Evolutionary conservation across 2,888 invertebrate genomes (phyloP).

Genomic region (Baronia brevicornis): DNA sequence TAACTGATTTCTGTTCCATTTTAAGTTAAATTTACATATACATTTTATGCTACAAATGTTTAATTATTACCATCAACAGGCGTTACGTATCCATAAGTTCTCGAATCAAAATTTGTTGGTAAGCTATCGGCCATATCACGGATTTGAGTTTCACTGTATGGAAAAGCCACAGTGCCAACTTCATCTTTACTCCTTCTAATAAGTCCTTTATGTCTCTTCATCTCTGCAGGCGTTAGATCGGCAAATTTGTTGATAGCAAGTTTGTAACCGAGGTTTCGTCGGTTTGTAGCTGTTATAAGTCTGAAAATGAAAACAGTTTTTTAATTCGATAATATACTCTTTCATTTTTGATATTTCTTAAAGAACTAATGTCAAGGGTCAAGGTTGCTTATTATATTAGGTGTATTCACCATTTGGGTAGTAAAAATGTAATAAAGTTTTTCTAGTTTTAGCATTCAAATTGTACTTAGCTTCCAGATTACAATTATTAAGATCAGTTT

Average conservation of each 20-base stretch:
- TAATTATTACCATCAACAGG: constrained; percentile 39
- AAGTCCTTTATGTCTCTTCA: constrained; percentile 35
- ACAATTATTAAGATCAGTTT: no score
- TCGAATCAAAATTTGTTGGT: constrained; percentile 42
- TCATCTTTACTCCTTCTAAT: constrained; percentile 30
- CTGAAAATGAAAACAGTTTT: constrained; percentile 22
- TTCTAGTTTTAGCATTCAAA: no score
- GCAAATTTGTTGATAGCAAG: constrained; percentile 47
- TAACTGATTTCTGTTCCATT: not conserved
- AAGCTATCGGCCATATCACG: constrained; percentile 24
- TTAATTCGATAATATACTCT: not conserved
- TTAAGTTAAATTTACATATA: not conserved
- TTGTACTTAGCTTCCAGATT: no score
- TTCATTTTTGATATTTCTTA: not conserved
- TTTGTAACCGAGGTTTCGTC: constrained; percentile 40
- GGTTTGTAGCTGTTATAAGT: constrained; percentile 32
- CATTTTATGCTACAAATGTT: not conserved
- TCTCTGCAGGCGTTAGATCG: constrained; percentile 46
- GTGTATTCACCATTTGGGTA: no score
- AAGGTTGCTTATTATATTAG: no score
- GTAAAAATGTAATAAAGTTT: no score
- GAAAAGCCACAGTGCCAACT: constrained; percentile 41
- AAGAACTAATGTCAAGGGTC: no score
- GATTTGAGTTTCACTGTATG: constrained; percentile 34
- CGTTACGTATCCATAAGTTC: constrained; percentile 40